phyloP scores from a whole-genome alignment of 2,797 vertebrate species.

The Sphaeramia orbicularis region DNA sequence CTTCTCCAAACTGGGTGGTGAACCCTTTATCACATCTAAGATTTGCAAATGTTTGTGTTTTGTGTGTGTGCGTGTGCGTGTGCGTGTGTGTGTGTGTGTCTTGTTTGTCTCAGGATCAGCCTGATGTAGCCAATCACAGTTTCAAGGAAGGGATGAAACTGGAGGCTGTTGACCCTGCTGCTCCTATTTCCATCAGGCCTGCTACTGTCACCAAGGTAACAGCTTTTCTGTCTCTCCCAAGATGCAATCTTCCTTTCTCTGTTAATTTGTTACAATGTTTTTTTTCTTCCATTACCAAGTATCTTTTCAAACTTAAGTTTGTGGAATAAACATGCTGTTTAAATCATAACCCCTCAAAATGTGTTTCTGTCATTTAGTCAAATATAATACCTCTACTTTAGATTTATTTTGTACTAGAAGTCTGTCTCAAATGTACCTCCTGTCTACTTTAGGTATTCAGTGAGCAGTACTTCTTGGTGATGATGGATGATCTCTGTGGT shows the following conservation, averaged over 20 bases:
- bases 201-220: conserved; percentile 95
- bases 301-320: background rate
- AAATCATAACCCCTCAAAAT: no score
- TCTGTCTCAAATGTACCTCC: background rate
- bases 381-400: no score
- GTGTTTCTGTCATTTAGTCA: no score
- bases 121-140: conserved; percentile 86
- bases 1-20: background rate
- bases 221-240: conserved; percentile 32
- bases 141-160: conserved; percentile 96
- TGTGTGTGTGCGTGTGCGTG: conserved; percentile 6
- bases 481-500: conserved; percentile 91
- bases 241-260: conserved; percentile 10
- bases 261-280: conserved; percentile 13
- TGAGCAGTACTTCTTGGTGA: conserved; percentile 92
- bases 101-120: conserved; percentile 88
- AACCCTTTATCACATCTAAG: conserved; percentile 8
- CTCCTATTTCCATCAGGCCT: conserved; percentile 94
- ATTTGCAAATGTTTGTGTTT: conserved; percentile 27
- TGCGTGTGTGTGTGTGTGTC: background rate
- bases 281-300: background rate
- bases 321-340: no score
- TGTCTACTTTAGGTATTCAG: conserved; percentile 88
- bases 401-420: background rate
- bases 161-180: conserved; percentile 92